Base-by-base conservation (phyloP, 2,888 invertebrate genomes). In the Meghimatium bilineatum region DNA sequence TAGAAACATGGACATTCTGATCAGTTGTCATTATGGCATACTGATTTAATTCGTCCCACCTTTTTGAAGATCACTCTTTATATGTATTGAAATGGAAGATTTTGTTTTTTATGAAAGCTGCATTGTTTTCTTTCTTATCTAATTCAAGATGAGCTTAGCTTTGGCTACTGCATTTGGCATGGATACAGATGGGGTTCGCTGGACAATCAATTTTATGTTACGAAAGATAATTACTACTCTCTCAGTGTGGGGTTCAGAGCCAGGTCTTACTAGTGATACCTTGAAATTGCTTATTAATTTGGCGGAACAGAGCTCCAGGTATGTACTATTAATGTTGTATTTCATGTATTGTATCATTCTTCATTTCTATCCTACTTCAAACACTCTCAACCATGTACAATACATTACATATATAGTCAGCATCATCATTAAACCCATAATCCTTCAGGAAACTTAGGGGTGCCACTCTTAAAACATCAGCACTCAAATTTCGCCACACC, bases 201-300 rank as follows among this genome's bases (percentile, higher is more conserved):
- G 96, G 95, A 94, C 95, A 1, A 93, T 95, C 29, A 95, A 95
- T 89, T 96, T 95, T 91, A 93, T 96, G 34, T 91, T 97, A 71
- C 94, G 95, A 29, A 96, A 96, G 93, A 94, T 96, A 49, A 94
- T 95, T 86, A 94, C 95, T 23, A 96, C 96, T 90, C 93, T 96
- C 56, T 94, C 94, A 75, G 94, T 95, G 60, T 96, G 96, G 93
- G 94, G 94, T 86, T 94, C 95, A 3, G 96, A 96, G 91, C 95
- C 95, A 0, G 93, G 94, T 10, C 93, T 96, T 34, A 93, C 96
- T 67, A 94, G 94, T 69, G 96, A 96, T 90, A 95, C 96, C 1
- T 95, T 96, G 60, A 94, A 95, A 84, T 93, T 96, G 23, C 95
- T 96, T 52, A 91, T 94, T 23, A 93, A 94, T 0, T 92, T 96